These are phyloP conservation scores for Notolepis coatsorum DNA, from an alignment of 2,797 vertebrate genomes.

Conservation along the genomic window DNA sequence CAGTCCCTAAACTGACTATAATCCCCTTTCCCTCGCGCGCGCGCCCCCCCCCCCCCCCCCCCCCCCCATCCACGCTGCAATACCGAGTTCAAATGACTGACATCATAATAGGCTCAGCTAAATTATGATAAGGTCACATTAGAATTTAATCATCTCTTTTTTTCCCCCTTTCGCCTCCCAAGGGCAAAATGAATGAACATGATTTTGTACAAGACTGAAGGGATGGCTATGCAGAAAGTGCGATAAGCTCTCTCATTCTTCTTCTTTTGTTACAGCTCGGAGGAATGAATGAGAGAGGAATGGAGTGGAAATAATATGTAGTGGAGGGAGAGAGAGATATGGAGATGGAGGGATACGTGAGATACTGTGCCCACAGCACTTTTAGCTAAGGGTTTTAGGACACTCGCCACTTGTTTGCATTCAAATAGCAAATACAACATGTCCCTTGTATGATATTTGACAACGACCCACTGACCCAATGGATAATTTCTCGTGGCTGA, in stretches of 20 bases:
- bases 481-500: too few species aligned
- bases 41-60: too few species aligned
- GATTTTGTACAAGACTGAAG: conserved; percentile 66
- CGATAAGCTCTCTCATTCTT: conserved; percentile 68
- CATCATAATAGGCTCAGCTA: conserved; percentile 78
- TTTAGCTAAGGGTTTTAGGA: neutral
- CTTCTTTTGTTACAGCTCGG: conserved; percentile 68
- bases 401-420: too few species aligned
- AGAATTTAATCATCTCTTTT: conserved; percentile 84
- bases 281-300: conserved; percentile 41
- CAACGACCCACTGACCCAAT: too few species aligned
- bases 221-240: conserved; percentile 59
- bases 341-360: too few species aligned
- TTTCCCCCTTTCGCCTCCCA: conserved; percentile 63
- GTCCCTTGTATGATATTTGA: too few species aligned
- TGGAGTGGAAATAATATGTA: neutral
- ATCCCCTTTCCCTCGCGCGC: conserved; percentile 51
- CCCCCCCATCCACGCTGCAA: conserved; percentile 43
- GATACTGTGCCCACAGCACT: neutral
- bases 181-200: conserved; percentile 82
- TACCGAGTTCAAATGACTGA: conserved; percentile 77
- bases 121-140: conserved; percentile 86
- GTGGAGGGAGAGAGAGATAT: neutral
- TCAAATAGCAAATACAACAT: too few species aligned
- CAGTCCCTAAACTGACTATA: conserved; percentile 66